Evolutionary conservation across 2,888 invertebrate species (phyloP).

Genomic region (Chromoteleia sp.): DNA sequence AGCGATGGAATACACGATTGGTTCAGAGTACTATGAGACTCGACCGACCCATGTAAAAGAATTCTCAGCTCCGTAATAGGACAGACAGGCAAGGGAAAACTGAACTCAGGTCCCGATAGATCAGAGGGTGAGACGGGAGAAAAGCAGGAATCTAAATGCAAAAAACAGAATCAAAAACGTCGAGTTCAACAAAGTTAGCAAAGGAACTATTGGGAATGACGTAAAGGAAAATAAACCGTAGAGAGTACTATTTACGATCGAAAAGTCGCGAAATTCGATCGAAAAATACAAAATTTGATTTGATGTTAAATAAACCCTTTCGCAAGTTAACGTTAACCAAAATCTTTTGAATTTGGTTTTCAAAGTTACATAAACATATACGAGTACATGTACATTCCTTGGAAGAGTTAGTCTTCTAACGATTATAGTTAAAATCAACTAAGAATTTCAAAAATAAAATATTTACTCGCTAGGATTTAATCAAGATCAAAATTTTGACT

Average conservation of each 20-base stretch:
- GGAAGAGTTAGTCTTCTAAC: no score
- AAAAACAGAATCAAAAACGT: constrained; percentile 30
- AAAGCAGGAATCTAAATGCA: constrained; percentile 43
- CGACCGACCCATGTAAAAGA: constrained; percentile 23
- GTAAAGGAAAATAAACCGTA: constrained; percentile 6
- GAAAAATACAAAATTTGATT: background rate
- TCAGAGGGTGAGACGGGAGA: background rate
- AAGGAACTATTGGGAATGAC: constrained; percentile 14
- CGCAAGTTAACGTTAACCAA: no score
- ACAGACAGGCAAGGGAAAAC: constrained; percentile 7
- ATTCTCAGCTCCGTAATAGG: constrained; percentile 29
- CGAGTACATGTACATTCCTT: no score
- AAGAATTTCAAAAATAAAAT: no score
- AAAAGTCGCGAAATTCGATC: constrained; percentile 1
- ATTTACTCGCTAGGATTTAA: no score
- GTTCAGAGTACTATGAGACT: constrained; percentile 4
- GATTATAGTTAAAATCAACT: no score
- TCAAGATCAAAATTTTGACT: no score
- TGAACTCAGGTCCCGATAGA: constrained; percentile 13
- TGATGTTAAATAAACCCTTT: no score
- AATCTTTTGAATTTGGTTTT: no score
- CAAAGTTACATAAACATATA: no score
- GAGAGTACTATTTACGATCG: background rate
- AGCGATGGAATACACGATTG: constrained; percentile 3
- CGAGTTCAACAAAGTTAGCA: constrained; percentile 17